Evolutionary conservation across 2,113 vertebrate species (phyloP), one percentile per base, ranked within the genome.

Genomic region (Apodemus speciosus): DNA sequence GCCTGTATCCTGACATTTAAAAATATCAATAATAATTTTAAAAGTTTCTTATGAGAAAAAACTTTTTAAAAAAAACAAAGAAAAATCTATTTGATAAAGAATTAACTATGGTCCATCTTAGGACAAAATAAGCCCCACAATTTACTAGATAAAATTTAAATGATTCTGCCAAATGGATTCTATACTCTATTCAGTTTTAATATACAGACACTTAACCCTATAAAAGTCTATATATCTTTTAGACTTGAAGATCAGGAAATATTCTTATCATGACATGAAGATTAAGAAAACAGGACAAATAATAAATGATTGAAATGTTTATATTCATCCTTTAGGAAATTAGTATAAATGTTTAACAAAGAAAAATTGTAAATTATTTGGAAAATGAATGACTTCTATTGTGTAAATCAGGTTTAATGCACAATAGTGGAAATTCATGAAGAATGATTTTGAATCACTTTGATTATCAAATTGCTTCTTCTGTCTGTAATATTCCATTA

Each of bases 31-130:
- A 90, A 91, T 66, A 88, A 81, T 79, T 92, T 84, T 69, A 58
- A 89, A 95, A 89, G 92, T 68, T 84, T 96, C 51, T 87, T 56
- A 23, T 83, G 72, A 92, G 9, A 18, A 16, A 89, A 94, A 83
- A 73, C 6, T 88, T 75, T 64, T 51, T 6, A 21, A 30, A 73
- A 30, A 73, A 76, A 88, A 88, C 40, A 32, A 79, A 0, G 9
- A 6, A 40, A 60, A 21, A 85, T 35, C 8, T 94, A 15, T 23
- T 75, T 32, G 20, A 79, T 30, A 90, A 94, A 93, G 77, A 53
- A n/a, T 10, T 93, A 18, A 56, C 32, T 81, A n/a, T 21, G 7
- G n/a, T 92, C 3, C 51, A 85, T 13, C 23, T 60, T 93, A 77
- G 30, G 81, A 92, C 49, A 2, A 46, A 46, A 38, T 79, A 84